Evolutionary conservation across 2,113 vertebrate species (phyloP).

Genomic region (Monarcha castaneiventris): DNA sequence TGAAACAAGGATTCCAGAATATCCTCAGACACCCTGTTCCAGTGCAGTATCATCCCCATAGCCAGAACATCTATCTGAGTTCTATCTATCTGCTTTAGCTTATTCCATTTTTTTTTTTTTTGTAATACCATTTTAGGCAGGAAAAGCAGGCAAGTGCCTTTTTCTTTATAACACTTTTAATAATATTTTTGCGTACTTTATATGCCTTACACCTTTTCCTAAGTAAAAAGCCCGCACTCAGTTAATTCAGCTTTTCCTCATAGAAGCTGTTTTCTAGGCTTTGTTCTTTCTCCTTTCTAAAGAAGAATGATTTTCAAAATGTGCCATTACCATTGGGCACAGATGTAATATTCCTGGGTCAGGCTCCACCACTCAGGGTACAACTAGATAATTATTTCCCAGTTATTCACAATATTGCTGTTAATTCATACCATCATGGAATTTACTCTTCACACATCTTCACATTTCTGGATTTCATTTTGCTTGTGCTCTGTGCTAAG

Average conservation of each 20-base stretch:
- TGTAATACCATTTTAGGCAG: background rate
- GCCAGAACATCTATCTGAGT: background rate
- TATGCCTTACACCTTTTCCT: background rate
- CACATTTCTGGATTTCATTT: background rate
- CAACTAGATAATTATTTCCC: background rate
- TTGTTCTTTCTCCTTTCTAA: background rate
- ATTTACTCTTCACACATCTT: background rate
- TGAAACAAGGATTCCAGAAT: constrained; percentile 29
- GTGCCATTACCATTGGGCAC: background rate
- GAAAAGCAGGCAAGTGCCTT: background rate
- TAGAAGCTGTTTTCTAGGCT: background rate
- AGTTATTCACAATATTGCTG: background rate
- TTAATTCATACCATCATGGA: background rate
- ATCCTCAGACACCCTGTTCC: background rate
- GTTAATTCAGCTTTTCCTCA: background rate
- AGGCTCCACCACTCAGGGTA: background rate
- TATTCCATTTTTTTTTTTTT: background rate
- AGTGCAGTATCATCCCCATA: background rate
- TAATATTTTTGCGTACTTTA: background rate
- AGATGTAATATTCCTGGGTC: background rate
- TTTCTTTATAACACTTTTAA: background rate
- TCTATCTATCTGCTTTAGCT: background rate
- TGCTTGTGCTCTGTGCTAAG: background rate
- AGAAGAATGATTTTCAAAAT: background rate
- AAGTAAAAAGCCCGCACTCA: background rate